Percentiles rank a stretch among this genome's conserved stretches.
Evolutionary conservation across 2,888 invertebrate genomes (phyloP).

Genomic region (Tromatobia lineatoria): DNA sequence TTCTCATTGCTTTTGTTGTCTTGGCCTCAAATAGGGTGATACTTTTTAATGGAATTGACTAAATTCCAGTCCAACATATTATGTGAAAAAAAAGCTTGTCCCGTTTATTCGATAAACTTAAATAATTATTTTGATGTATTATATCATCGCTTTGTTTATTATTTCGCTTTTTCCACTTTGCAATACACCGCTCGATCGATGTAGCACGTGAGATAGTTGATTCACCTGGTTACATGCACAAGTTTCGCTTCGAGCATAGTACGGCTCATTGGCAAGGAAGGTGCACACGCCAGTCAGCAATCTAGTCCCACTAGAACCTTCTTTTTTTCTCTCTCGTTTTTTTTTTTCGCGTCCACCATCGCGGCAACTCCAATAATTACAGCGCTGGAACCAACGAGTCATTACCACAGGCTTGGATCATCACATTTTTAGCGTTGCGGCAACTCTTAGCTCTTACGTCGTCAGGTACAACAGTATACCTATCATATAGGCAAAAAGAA

Average conservation of each 20-base stretch:
- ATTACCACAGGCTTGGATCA: conserved; percentile 48
- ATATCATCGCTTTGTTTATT: background rate
- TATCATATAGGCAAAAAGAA: background rate
- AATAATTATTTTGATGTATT: background rate
- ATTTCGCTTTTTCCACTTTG: conserved; percentile 2
- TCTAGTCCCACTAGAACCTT: conserved; percentile 48
- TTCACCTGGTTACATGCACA: conserved; percentile 55
- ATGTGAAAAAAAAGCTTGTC: too few relatives aligned
- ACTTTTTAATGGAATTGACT: too few relatives aligned
- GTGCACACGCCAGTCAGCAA: conserved; percentile 67
- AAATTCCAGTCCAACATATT: too few relatives aligned
- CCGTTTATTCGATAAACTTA: background rate
- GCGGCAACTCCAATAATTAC: conserved; percentile 65
- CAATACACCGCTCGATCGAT: background rate
- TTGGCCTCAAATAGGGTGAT: too few relatives aligned
- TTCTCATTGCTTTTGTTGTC: too few relatives aligned
- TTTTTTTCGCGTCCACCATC: conserved; percentile 37
- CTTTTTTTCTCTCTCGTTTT: conserved; percentile 18
- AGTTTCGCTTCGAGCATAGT: conserved; percentile 3
- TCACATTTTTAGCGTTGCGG: conserved; percentile 47
- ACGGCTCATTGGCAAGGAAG: conserved; percentile 36
- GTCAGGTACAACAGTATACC: background rate
- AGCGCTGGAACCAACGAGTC: conserved; percentile 60
- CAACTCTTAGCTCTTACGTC: background rate
- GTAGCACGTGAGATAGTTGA: conserved; percentile 12